phyloP scores from a whole-genome alignment of 2,113 vertebrate species.

The Hippopotamus amphibius region DNA sequence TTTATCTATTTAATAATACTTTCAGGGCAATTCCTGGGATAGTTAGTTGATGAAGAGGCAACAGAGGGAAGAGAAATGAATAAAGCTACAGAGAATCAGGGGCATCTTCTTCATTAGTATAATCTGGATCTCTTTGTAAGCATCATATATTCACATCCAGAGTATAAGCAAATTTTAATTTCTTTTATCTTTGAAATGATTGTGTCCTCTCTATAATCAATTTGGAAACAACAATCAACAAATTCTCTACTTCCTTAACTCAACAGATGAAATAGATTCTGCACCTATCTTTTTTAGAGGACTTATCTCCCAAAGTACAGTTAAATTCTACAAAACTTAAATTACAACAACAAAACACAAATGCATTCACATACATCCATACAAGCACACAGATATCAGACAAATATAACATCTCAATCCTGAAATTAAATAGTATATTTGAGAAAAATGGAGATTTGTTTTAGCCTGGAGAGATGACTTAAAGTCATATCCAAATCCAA shows the following conservation, averaged over 20 bases:
- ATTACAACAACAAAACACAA: background rate
- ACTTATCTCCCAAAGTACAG: background rate
- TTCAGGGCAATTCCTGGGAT: background rate
- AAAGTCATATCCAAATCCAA: background rate
- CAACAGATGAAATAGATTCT: background rate
- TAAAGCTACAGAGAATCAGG: background rate
- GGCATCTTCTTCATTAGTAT: background rate
- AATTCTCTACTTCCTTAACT: background rate
- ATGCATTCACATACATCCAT: accelerated
- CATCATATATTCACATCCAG: background rate
- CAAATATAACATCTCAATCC: background rate
- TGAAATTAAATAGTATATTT: background rate
- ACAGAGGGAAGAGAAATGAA: background rate
- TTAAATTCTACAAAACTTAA: background rate
- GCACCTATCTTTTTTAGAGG: background rate
- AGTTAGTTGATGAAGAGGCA: background rate
- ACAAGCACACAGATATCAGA: background rate
- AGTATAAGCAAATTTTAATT: background rate
- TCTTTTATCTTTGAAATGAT: background rate
- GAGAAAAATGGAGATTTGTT: background rate
- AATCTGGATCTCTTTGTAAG: background rate
- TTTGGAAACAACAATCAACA: background rate
- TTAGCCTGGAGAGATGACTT: background rate
- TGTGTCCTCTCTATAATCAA: background rate
- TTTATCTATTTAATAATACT: background rate